Base-by-base conservation (phyloP, 1,140 invertebrate species). In the Rhopalosiphum padi region DNA sequence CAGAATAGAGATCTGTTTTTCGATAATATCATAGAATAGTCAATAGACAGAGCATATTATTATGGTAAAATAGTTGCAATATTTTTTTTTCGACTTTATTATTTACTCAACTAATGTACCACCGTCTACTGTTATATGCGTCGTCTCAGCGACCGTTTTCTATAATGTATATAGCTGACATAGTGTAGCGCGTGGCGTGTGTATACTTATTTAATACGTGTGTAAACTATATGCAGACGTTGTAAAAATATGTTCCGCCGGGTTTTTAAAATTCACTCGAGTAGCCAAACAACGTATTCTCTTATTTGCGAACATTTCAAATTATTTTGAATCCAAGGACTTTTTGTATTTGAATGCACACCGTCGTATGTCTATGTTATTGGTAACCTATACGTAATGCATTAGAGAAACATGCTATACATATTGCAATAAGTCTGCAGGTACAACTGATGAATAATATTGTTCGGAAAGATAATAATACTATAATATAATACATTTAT, bases 261-360 rank as follows among this genome's bases (percentile, higher is more conserved):
- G 60, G 5, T 8, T 83, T 83, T 83, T 37, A 83, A 83, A 83
- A 83, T 83, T 83, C 35, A 83, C 35, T 37, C 77, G 35, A 83
- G 77, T 83, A 83, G 35, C 77, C 77, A 83, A 83, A 83, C 77
- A 83, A 83, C 35, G 35, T 83, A 37, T 83, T 83, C 22, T 37
- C 77, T 35, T 83, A 23, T 35, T 83, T 37, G 77, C 35, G 77
- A 37, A 37, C 35, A 83, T 83, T 83, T 37, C 18, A 37, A 83
- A 83, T 37, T 83, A 83, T 83, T 83, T 83, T 35, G 35, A 83
- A 83, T 22, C 77, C 77, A 83, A 83, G 77, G 77, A 83, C 77
- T 83, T 83, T 8, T 37, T 23, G 37, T 83, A 83, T 37, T 37
- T 23, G 77, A 37, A 83, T 83, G 35, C 35, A 83, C 22, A n/a